Percentiles rank a stretch among this genome's conserved stretches.
These are phyloP conservation scores for Sandelia bainsii DNA, from an alignment of 2,797 vertebrate species.

Conservation along the genomic window DNA sequence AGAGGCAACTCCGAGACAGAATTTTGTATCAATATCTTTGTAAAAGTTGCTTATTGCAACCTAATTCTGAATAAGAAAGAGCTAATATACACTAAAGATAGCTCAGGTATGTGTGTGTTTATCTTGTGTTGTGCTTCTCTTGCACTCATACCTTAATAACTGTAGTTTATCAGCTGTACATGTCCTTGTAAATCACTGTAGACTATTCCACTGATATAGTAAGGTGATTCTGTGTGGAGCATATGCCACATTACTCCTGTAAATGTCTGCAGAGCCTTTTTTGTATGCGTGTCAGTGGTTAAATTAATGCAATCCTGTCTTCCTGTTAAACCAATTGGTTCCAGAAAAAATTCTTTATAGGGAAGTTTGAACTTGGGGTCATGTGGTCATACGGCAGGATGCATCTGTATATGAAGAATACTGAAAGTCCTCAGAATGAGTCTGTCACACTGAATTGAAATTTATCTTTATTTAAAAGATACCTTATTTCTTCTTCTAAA, in stretches of 20 bases:
- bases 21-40: too few relatives aligned
- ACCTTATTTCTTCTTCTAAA: not conserved
- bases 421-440: slow-evolving; percentile 21
- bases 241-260: slow-evolving; percentile 36
- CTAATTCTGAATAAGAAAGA: not conserved
- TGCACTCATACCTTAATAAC: not conserved
- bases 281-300: slow-evolving; percentile 54
- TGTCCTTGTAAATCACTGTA: slow-evolving; percentile 21
- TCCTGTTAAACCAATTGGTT: slow-evolving; percentile 57
- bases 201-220: slow-evolving; percentile 1
- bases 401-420: slow-evolving; percentile 10
- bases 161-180: not conserved
- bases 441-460: slow-evolving; percentile 23
- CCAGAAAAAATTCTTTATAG: slow-evolving; percentile 29
- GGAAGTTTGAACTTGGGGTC: slow-evolving; percentile 36
- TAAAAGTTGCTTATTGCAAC: not conserved
- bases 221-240: slow-evolving; percentile 36
- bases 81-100: slow-evolving; percentile 1
- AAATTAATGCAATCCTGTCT: slow-evolving; percentile 55
- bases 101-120: not conserved
- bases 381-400: slow-evolving; percentile 19
- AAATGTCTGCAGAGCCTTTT: slow-evolving; percentile 30
- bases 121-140: slow-evolving; percentile 1
- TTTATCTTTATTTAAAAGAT: too few relatives aligned
- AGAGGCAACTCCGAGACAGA: too few relatives aligned